Conservation (phyloP, 1,140 invertebrate genomes). For the Drosophila pseudoananassae region DNA sequence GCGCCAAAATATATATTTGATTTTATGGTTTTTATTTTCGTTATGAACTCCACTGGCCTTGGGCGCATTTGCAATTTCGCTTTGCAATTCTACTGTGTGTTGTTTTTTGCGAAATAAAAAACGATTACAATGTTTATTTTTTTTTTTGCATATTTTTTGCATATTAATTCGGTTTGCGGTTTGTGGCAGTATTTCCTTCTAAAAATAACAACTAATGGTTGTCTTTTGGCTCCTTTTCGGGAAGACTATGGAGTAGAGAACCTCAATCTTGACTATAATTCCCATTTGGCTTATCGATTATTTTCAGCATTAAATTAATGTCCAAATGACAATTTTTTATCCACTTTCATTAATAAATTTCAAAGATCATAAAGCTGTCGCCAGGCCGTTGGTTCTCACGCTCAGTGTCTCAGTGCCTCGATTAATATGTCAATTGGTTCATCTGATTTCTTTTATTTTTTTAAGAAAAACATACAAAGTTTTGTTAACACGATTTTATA, state of each 20-base stretch:
- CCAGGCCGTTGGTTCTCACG: conserved; percentile 53
- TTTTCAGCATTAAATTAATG: conserved; percentile 43
- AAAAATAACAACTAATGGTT: too few species aligned
- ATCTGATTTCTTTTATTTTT: conserved; percentile 21
- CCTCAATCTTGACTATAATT: too few species aligned
- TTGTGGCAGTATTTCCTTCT: conserved; percentile 15
- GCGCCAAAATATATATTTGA: conserved; percentile 58
- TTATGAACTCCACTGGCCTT: conserved; percentile 65
- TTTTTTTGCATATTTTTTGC: conserved; percentile 58
- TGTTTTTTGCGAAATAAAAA: neutral
- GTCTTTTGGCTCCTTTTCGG: neutral
- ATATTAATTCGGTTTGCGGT: conserved; percentile 36
- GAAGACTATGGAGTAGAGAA: too few species aligned
- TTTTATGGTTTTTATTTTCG: conserved; percentile 52
- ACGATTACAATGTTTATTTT: conserved; percentile 32
- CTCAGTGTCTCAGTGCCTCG: conserved; percentile 3
- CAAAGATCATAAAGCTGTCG: conserved; percentile 51
- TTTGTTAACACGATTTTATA: conserved; percentile 33
- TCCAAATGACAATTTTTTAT: conserved; percentile 42
- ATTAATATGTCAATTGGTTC: conserved; percentile 38
- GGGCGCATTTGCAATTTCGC: conserved; percentile 66
- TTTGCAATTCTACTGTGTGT: conserved; percentile 1
- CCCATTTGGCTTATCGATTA: neutral
- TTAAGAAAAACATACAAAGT: neutral
- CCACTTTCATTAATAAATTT: conserved; percentile 48